A percentile compares a stretch with the other conserved stretches of the same genome.
These are phyloP conservation scores for Tyria jacobaeae DNA, from an alignment of 2,888 invertebrate genomes.

Conservation along the genomic window DNA sequence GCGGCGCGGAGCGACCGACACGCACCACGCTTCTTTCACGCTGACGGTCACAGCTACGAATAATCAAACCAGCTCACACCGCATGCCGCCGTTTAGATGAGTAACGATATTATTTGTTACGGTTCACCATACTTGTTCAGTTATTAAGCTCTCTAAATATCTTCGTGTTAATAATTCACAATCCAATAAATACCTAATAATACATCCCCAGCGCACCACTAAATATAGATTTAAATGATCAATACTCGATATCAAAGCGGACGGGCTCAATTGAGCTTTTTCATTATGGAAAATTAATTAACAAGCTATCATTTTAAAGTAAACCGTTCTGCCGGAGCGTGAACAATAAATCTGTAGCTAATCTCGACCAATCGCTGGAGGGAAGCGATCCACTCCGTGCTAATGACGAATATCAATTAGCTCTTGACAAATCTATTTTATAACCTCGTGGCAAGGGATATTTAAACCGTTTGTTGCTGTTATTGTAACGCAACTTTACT, in stretches of 20 bases:
- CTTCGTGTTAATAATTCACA: constrained; percentile 6
- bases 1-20: constrained; percentile 6
- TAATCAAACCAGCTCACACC: constrained; percentile 1
- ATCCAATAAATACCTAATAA: neutral
- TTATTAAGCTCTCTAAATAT: constrained; percentile 14
- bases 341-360: constrained; percentile 34
- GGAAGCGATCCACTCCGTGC: constrained; percentile 21
- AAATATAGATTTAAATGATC: constrained; percentile 24
- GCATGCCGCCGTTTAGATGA: neutral
- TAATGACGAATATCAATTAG: constrained; percentile 38
- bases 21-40: neutral
- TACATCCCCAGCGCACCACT: constrained; percentile 6
- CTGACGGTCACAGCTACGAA: neutral
- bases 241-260: constrained; percentile 15
- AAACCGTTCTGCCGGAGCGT: constrained; percentile 19
- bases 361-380: constrained; percentile 29
- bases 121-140: neutral
- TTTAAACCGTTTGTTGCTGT: neutral
- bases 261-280: constrained; percentile 20
- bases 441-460: constrained; percentile 7
- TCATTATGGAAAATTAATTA: constrained; percentile 40
- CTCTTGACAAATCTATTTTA: constrained; percentile 23
- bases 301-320: constrained; percentile 30
- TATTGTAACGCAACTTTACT: neutral
- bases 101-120: constrained; percentile 15